A percentile compares a stretch with the other conserved stretches of the same genome.
Evolutionary conservation across 2,113 vertebrate genomes (phyloP).

Genomic region (Hystrix brachyura): DNA sequence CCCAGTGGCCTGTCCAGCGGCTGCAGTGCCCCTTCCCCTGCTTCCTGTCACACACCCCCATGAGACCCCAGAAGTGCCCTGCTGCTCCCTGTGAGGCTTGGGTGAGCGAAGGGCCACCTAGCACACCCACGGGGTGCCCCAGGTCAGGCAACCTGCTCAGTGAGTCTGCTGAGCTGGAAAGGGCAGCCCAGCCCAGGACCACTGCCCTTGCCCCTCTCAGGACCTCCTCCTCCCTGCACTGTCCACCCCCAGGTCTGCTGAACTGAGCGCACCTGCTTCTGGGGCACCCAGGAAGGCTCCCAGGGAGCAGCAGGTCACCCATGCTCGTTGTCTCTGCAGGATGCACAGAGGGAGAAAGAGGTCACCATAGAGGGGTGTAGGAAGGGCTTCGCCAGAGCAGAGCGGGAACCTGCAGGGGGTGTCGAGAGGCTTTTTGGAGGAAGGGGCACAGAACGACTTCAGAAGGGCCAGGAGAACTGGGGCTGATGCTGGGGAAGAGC

Average conservation of each 20-base stretch:
- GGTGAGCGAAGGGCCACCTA: not conserved
- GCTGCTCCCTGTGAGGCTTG: not conserved
- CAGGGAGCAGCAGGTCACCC: not conserved
- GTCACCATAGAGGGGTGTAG: not conserved
- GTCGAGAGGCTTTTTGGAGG: not conserved
- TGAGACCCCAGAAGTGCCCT: not conserved
- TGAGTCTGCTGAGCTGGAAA: not conserved
- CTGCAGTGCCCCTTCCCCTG: fast-evolving
- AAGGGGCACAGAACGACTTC: not conserved
- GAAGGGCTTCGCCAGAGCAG: not conserved
- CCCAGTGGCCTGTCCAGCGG: too few species aligned
- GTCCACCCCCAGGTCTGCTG: not conserved
- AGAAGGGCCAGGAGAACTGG: not conserved
- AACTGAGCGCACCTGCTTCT: not conserved
- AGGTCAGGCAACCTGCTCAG: not conserved
- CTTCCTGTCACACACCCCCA: too few species aligned
- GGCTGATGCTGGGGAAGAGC: not conserved
- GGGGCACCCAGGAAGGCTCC: not conserved
- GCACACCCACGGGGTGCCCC: not conserved
- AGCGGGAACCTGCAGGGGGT: not conserved
- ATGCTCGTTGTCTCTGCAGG: not conserved
- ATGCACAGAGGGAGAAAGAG: not conserved
- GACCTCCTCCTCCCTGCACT: not conserved
- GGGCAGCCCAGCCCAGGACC: not conserved
- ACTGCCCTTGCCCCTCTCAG: fast-evolving